Evolutionary conservation across 1,140 invertebrate genomes (phyloP).

Genomic region (Heliconius congener): DNA sequence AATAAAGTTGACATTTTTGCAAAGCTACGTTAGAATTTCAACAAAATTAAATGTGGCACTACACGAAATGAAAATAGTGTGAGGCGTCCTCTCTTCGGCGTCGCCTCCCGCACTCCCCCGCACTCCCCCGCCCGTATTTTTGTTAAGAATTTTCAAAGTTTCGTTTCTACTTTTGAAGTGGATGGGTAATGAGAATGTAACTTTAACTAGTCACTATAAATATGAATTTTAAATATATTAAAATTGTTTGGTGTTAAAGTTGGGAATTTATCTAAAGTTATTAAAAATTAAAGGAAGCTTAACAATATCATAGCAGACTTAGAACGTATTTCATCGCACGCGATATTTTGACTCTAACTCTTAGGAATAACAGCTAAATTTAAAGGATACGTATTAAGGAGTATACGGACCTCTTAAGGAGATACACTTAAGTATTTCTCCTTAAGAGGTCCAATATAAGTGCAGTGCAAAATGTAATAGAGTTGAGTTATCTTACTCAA

Average conservation of each 20-base stretch:
- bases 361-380: neutral
- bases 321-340: too few species aligned
- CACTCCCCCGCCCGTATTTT: slow-evolving; percentile 50
- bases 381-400: too few species aligned
- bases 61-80: slow-evolving; percentile 78
- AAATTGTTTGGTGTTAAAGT: neutral
- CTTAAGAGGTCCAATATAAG: too few species aligned
- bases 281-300: neutral
- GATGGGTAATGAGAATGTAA: slow-evolving; percentile 18
- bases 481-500: too few species aligned
- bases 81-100: slow-evolving; percentile 43
- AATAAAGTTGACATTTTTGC: slow-evolving; percentile 82
- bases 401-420: too few species aligned
- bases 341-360: neutral
- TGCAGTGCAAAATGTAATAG: too few species aligned
- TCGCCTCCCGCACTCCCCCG: slow-evolving; percentile 28
- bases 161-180: slow-evolving; percentile 13
- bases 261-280: neutral
- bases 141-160: slow-evolving; percentile 53
- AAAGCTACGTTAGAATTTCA: slow-evolving; percentile 80
- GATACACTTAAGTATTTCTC: too few species aligned
- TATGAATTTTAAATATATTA: neutral
- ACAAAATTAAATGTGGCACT: slow-evolving; percentile 80
- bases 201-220: neutral
- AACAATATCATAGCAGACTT: too few species aligned